phyloP scores from a whole-genome alignment of 2,797 vertebrate genomes.

The Melanotaenia nigrans region DNA sequence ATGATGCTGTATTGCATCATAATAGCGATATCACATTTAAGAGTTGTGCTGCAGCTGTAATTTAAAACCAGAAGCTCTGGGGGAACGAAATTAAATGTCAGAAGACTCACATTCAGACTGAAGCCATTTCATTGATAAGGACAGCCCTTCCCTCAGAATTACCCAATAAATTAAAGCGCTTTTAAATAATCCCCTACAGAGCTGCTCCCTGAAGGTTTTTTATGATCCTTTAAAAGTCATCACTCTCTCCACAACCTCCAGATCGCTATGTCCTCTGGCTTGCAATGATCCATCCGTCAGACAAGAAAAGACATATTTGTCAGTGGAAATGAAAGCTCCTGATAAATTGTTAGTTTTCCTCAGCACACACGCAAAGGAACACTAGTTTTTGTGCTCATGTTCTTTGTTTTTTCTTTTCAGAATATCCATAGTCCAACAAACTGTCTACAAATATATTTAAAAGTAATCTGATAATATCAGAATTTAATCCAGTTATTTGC shows the following conservation, averaged over 20 bases:
- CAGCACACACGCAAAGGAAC: conserved; percentile 32
- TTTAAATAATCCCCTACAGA: conserved; percentile 76
- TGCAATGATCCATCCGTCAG: conserved; percentile 64
- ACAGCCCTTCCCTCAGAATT: conserved; percentile 71
- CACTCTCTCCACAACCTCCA: conserved; percentile 70
- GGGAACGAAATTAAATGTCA: conserved; percentile 74
- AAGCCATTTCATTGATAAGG: conserved; percentile 78
- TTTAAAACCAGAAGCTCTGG: conserved; percentile 56
- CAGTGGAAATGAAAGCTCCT: conserved; percentile 65
- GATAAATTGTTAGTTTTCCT: conserved; percentile 44
- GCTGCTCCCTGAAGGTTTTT: conserved; percentile 76
- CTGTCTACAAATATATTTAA: neutral
- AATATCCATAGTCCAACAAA: neutral
- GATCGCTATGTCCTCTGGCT: conserved; percentile 63
- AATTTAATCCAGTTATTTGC: neutral
- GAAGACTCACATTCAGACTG: conserved; percentile 68
- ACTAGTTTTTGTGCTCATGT: neutral
- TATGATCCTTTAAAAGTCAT: conserved; percentile 82
- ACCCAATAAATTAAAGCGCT: conserved; percentile 81
- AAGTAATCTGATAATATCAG: too few relatives aligned
- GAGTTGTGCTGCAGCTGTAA: conserved; percentile 42
- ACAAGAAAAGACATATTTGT: conserved; percentile 74
- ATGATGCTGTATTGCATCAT: conserved; percentile 42
- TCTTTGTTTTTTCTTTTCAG: conserved; percentile 1
- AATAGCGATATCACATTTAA: conserved; percentile 36